Evolutionary conservation across 2,797 vertebrate genomes (phyloP).

Genomic region (Sciurus vulgaris): DNA sequence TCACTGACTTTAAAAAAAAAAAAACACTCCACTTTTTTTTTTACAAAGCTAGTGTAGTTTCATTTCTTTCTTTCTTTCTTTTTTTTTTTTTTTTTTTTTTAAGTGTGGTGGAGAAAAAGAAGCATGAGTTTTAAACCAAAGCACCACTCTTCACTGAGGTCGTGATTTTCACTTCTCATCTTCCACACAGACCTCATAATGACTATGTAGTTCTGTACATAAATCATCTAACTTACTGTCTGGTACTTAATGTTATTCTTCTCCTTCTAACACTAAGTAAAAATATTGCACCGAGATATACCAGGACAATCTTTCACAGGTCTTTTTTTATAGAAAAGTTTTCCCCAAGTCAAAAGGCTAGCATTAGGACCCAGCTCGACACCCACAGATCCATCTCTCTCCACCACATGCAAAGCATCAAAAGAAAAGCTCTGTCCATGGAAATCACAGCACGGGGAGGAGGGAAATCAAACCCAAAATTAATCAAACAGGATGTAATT

Average conservation of each 20-base stretch:
- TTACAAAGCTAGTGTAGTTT: background rate
- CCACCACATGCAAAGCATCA: constrained; percentile 82
- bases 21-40: background rate
- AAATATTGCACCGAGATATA: background rate
- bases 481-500: constrained; percentile 85
- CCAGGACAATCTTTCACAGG: background rate
- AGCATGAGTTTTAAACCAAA: background rate
- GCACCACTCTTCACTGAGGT: background rate
- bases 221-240: background rate
- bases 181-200: background rate
- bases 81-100: background rate
- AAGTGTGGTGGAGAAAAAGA: background rate
- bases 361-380: constrained; percentile 61
- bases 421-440: constrained; percentile 81
- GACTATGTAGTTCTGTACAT: background rate
- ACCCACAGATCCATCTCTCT: constrained; percentile 3
- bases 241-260: background rate
- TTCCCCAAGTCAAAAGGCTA: background rate
- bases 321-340: background rate
- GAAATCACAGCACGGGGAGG: constrained; percentile 84
- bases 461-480: constrained; percentile 86
- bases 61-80: background rate
- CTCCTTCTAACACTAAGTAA: background rate
- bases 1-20: background rate
- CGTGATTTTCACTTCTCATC: constrained; percentile 23